Base-by-base conservation (phyloP, 2,888 invertebrate genomes). In the Xanthostigma xanthostigma region DNA sequence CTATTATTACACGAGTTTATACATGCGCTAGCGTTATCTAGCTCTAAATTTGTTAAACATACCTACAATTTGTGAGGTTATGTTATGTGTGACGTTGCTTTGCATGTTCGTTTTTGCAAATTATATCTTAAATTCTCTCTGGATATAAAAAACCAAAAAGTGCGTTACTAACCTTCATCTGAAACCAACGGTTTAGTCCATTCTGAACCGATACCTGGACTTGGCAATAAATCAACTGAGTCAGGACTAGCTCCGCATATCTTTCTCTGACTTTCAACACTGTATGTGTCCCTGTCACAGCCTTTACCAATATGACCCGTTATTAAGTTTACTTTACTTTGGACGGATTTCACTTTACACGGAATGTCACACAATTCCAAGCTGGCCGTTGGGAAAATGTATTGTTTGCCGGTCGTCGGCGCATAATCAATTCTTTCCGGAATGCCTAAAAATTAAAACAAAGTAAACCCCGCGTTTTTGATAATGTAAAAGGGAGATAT, bases 221-320 rank as follows among this genome's bases (percentile, higher is more conserved):
- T 79, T 1, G 91, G 91, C 44, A 93, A 72, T n/a, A 94, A 74
- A 63, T 93, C 91, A 42, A 92, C 76, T 56, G 87, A 88, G 53
- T 84, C 83, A 17, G 80, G 75, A 56, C 86, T 86, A 55, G 92
- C 81, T 46, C 91, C 91, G 66, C 93, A 92, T 8, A 91, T 74
- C 65, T 87, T 85, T 51, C 86, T 71, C 66, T 91, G 91, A 14
- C 86, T 83, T 58, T 84, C 81, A 45, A 91, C 81, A 38, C 87
- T 84, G 66, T 92, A 91, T 0, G 92, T 91, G 64, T 96, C 96
- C 5, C 95, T 73, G 66, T 96, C 96, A 71, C 97, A 97, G 60
- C 95, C 94, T 64, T 92, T 90, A 54, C 93, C 95, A 53, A 94
- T 93, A 64, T 95, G 90, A 64, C 64, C 67, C n/a, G 68, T 68